Evolutionary conservation across 2,797 vertebrate genomes (phyloP), one percentile per base, ranked within the genome.

Genomic region (Diplodus sargus): DNA sequence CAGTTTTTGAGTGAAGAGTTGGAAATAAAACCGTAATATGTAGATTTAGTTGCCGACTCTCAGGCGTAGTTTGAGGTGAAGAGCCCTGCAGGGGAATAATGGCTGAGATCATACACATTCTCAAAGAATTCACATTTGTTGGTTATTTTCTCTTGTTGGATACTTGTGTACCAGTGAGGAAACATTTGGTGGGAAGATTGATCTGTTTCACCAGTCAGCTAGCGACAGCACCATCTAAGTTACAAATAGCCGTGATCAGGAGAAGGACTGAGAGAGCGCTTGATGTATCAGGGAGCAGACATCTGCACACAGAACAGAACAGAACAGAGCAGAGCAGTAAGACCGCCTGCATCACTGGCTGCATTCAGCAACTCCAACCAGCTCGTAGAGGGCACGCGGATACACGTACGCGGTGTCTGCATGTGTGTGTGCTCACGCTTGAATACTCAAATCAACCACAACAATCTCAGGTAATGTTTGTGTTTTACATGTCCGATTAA

Each of bases 201-300:
- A 69, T 81, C 66, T 64, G 54, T 78, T 65, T 48, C 18, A 78
- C 48, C 39, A 20, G 49, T 61, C n/a, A 54, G 69, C 52, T 53
- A 70, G 25, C 5, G 25, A 57, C 52, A 20, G 4, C 47, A 12
- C 56, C 28, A 49, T 81, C 42, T 59, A 65, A 69, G 59, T 16
- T 63, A 81, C 66, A 73, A 68, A 84, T 59, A 63, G 74, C 23
- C 30, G 39, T 7, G 11, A 79, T 81, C 63, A 59, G 66, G 76
- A 23, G 58, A 51, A 63, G 25, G 2, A 77, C 58, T 25, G 47
- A 15, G 42, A 57, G 58, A 61, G 25, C 7, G 54, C 73, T 51
- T 78, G 16, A 79, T 84, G 57, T 52, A 70, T 70, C 74, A 56
- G 22, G 61, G 70, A 64, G 63, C 28, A 60, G 78, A 14, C 75